Evolutionary conservation across 2,888 invertebrate species (phyloP), one percentile per base, ranked within the genome.

Genomic region (Digitonthophagus gazella): DNA sequence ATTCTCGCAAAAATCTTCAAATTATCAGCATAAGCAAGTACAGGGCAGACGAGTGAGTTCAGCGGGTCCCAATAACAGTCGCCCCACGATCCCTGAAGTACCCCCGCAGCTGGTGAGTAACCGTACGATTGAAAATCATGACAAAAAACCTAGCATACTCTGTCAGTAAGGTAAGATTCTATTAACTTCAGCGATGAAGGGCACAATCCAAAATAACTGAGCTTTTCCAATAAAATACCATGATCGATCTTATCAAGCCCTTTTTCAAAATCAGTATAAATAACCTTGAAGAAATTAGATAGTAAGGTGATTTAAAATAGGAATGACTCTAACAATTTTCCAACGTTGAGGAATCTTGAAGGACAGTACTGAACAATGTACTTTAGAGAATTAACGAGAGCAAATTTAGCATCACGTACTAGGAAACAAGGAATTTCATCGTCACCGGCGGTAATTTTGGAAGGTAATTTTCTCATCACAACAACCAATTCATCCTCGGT

Each of bases 241-340:
- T 72, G 69, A 18, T 71, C 66, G 3, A 75, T 72, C 3, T 69
- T 70, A 64, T 76, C 74, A 67, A 75, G 75, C 6, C 74, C 75
- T 68, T 75, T 73, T 5, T 71, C 68, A 58, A 75, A 73, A 64
- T 76, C 76, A 0, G 75, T 75, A 54, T 76, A 76, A 14, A 76
- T 70, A 5, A 72, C 72, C 22, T 64, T 64, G 8, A 20, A 64
- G 6, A 64, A 19, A n/a, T 16, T 18, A 11, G 20, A 18, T 20
- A 64, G 20, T 11, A 64, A 8, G 20, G 64, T 8, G 8, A 64
- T 20, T 63, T 8, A 63, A 63, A 19, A 19, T 20, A 16, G 63
- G 63, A 18, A 18, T 19, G 20, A 63, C 20, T 15, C 63, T 15
- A 20, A 20, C 63, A 2, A 6, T 2, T 20, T 63, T 63, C 63